Conservation (phyloP, 2,797 vertebrate species). For the Ptychadena robeensis region DNA sequence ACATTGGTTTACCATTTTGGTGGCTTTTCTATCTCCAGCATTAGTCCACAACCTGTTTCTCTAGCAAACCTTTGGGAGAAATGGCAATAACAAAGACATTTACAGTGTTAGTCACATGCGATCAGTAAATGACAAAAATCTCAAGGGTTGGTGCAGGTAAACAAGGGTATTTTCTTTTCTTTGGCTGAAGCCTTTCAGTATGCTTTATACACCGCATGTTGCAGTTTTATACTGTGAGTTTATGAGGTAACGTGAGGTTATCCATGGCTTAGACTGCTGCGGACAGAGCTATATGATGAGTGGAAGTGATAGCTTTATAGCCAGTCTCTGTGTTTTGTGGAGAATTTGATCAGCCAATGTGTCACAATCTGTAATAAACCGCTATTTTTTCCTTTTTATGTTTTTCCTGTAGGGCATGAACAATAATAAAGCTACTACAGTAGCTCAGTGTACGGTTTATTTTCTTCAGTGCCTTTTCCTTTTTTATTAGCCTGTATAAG, state of each 20-base stretch:
- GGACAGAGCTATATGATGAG: constrained; percentile 46
- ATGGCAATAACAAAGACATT: too few species aligned
- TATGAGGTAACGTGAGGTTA: constrained; percentile 52
- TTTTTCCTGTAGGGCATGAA: constrained; percentile 31
- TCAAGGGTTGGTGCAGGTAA: too few species aligned
- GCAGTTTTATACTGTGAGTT: constrained; percentile 42
- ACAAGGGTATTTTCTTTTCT: neutral
- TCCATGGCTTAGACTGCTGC: constrained; percentile 33
- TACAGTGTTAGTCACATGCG: neutral
- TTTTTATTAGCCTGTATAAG: constrained; percentile 18
- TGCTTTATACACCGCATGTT: constrained; percentile 27
- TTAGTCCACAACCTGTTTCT: neutral
- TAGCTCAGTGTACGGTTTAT: constrained; percentile 31
- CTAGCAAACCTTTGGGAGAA: neutral
- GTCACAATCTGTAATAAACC: constrained; percentile 45
- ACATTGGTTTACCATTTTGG: neutral
- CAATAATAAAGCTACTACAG: constrained; percentile 36
- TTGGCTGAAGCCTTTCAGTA: neutral
- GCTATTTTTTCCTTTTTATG: constrained; percentile 30
- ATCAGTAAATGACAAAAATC: neutral
- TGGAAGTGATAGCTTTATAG: constrained; percentile 51
- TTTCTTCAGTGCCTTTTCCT: constrained; percentile 32
- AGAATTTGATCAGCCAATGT: constrained; percentile 41
- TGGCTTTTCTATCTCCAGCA: neutral
- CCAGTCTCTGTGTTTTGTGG: constrained; percentile 38